A percentile compares a stretch with the other conserved stretches of the same genome.
Conservation (phyloP, 2,113 vertebrate species). For the Enhydra lutris region DNA sequence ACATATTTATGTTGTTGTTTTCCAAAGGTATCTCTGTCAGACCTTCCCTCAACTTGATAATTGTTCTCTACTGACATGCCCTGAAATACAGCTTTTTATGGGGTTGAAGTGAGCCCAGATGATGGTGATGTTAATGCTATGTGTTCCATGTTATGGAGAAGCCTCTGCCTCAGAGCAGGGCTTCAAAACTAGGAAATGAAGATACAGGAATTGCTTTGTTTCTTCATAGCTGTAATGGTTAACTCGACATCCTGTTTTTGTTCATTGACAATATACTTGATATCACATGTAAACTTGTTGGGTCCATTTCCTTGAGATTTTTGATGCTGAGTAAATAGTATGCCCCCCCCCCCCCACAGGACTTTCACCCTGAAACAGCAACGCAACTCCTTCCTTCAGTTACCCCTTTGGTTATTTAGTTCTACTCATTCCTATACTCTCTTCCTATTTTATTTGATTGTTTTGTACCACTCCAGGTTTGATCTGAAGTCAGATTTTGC, state of each 20-base stretch:
- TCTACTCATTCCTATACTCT: background rate
- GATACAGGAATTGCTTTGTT: background rate
- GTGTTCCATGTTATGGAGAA: background rate
- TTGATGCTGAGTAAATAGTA: background rate
- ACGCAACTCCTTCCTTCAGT: accelerated
- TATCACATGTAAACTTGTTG: background rate
- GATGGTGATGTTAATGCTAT: background rate
- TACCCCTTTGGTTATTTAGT: background rate
- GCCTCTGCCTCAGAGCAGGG: background rate
- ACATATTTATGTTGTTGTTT: background rate
- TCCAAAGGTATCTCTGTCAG: background rate
- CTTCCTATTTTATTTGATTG: background rate
- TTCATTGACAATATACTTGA: background rate
- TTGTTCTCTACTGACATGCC: background rate
- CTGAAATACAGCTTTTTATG: background rate
- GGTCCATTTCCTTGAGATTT: background rate
- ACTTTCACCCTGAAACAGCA: background rate
- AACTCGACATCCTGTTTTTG: background rate
- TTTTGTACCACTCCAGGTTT: constrained; percentile 10
- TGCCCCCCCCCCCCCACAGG: accelerated
- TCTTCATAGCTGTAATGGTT: background rate
- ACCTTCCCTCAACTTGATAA: background rate
- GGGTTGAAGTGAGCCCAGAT: background rate
- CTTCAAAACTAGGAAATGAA: background rate
- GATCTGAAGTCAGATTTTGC: constrained; percentile 25